A percentile compares a stretch with the other conserved stretches of the same genome.
phyloP scores from a whole-genome alignment of 2,888 invertebrate species.

The Eledona agricola region DNA sequence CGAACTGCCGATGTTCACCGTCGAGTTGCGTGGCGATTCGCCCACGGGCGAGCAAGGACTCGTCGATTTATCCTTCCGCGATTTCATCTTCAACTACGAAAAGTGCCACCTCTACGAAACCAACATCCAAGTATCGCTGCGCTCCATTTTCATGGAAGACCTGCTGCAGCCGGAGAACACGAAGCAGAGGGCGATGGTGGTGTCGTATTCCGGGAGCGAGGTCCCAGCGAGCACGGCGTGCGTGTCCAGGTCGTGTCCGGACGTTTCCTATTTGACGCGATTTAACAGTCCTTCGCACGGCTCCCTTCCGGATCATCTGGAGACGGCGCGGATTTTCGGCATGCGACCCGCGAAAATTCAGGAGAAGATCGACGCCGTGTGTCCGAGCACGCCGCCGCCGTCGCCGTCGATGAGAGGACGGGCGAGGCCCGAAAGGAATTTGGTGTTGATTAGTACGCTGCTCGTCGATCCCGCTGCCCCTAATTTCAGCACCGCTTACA shows the following conservation, averaged over 20 bases:
- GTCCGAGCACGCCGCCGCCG: constrained; percentile 69
- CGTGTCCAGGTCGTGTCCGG: constrained; percentile 84
- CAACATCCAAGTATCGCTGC: constrained; percentile 80
- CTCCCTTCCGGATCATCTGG: constrained; percentile 71
- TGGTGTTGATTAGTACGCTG: constrained; percentile 77
- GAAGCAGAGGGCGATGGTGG: constrained; percentile 84
- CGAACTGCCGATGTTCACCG: constrained; percentile 77
- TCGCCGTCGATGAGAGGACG: constrained; percentile 66
- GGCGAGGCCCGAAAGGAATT: constrained; percentile 68
- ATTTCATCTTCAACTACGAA: constrained; percentile 81
- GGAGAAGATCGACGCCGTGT: constrained; percentile 20
- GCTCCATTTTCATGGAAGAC: constrained; percentile 91
- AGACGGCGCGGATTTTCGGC: constrained; percentile 64
- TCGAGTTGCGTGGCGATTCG: constrained; percentile 78
- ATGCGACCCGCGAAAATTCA: constrained; percentile 45
- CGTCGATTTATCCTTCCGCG: constrained; percentile 86
- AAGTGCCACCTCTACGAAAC: constrained; percentile 75
- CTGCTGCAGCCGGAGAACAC: constrained; percentile 80
- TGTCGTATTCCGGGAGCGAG: constrained; percentile 64
- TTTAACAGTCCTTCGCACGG: constrained; percentile 52
- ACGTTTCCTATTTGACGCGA: constrained; percentile 64
- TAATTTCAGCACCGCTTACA: constrained; percentile 70
- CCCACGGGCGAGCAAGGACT: constrained; percentile 77
- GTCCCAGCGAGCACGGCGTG: constrained; percentile 62
- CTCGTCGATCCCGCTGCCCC: constrained; percentile 74